These are phyloP conservation scores for Batillaria attramentaria DNA, from an alignment of 1,140 invertebrate genomes.

Conservation along the genomic window DNA sequence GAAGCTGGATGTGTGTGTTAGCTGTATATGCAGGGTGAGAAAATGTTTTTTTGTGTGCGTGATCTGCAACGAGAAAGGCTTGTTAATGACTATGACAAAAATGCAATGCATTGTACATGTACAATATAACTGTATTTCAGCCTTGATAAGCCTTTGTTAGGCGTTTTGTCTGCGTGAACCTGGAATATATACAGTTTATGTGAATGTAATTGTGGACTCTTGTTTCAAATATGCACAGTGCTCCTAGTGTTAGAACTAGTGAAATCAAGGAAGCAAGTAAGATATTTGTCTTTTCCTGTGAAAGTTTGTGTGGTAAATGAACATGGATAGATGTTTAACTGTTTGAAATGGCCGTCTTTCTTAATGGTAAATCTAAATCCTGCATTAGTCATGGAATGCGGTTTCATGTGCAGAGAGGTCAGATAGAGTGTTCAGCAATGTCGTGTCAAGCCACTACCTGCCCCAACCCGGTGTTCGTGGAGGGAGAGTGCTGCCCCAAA, in stretches of 20 bases:
- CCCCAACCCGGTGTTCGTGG: slow-evolving; percentile 40
- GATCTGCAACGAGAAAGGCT: neutral
- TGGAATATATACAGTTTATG: too few relatives aligned
- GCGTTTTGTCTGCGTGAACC: neutral
- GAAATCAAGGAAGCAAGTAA: too few relatives aligned
- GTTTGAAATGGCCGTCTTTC: neutral
- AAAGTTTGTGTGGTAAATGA: neutral
- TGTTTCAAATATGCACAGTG: too few relatives aligned
- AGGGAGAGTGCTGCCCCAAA: slow-evolving; percentile 50
- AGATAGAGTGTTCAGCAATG: slow-evolving; percentile 53
- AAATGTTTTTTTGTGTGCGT: neutral
- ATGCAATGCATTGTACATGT: neutral
- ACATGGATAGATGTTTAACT: neutral
- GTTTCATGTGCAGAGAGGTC: too few relatives aligned
- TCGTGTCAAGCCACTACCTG: slow-evolving; percentile 45
- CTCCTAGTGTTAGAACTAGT: too few relatives aligned
- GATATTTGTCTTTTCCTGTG: too few relatives aligned
- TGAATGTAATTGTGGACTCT: too few relatives aligned
- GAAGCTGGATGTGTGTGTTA: slow-evolving; percentile 74
- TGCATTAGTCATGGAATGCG: too few relatives aligned
- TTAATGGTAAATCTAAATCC: neutral
- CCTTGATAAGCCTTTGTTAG: neutral
- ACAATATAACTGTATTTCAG: too few relatives aligned
- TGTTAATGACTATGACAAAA: neutral
- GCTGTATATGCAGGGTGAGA: slow-evolving; percentile 74